Evolutionary conservation across 2,888 invertebrate species (phyloP).

Genomic region (Branchipolynoe longqiensis): DNA sequence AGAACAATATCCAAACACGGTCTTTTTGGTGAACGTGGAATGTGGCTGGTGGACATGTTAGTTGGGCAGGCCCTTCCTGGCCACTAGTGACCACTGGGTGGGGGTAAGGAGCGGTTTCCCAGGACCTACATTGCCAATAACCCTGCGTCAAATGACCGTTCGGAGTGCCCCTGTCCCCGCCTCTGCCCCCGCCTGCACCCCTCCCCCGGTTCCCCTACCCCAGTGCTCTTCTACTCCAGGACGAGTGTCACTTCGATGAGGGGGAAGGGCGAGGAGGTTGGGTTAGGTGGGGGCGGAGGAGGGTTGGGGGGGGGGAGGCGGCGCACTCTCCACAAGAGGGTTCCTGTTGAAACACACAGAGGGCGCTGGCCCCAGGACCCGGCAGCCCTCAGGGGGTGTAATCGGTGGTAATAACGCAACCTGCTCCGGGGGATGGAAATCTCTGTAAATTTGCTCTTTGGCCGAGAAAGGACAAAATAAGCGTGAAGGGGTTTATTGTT

Average conservation of each 20-base stretch:
- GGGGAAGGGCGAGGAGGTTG: too few relatives aligned
- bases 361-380: constrained; percentile 18
- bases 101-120: neutral
- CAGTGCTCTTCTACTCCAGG: too few relatives aligned
- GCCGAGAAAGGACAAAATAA: constrained; percentile 43
- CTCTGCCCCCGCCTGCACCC: too few relatives aligned
- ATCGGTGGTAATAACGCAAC: constrained; percentile 49
- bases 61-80: too few relatives aligned
- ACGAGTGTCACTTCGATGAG: constrained; percentile 31
- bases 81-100: neutral
- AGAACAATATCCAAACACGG: too few relatives aligned
- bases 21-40: too few relatives aligned
- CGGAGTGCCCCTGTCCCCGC: neutral
- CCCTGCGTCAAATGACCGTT: constrained; percentile 18
- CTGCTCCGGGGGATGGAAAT: constrained; percentile 35
- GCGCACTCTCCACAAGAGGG: neutral
- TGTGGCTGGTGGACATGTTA: too few relatives aligned
- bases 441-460: constrained; percentile 58
- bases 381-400: constrained; percentile 25
- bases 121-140: constrained; percentile 44
- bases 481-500: too few relatives aligned
- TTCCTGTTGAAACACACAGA: constrained; percentile 6
- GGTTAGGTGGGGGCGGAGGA: too few relatives aligned
- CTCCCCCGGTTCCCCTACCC: too few relatives aligned
- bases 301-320: too few relatives aligned